Conservation (phyloP, 2,113 vertebrate species). For the Trematomus loennbergii region DNA sequence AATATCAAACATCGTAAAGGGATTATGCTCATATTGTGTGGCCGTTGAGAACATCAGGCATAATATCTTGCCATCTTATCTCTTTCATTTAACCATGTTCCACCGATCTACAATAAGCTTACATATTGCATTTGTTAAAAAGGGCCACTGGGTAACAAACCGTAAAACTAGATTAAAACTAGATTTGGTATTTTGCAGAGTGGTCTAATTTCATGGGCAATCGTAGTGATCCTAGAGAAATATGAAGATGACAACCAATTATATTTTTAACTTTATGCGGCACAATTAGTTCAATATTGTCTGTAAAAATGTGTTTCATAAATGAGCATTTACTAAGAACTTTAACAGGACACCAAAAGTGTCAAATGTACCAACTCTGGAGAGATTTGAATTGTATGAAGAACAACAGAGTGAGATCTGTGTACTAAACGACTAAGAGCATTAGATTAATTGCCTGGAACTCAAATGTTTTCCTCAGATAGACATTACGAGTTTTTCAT, state of each 20-base stretch:
- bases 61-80: not conserved
- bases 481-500: not conserved
- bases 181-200: not conserved
- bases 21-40: not conserved
- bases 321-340: too few species aligned
- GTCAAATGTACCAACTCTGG: too few species aligned
- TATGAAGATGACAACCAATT: not conserved
- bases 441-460: not conserved
- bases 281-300: not conserved
- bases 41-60: not conserved
- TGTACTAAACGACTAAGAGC: not conserved
- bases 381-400: not conserved
- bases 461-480: not conserved
- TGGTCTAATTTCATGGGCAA: not conserved
- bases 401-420: not conserved
- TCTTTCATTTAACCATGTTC: not conserved
- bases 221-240: not conserved
- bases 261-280: not conserved
- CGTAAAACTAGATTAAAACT: not conserved
- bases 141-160: not conserved
- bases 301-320: not conserved
- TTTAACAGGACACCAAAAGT: too few species aligned
- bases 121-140: not conserved
- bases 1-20: not conserved
- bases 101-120: not conserved